phyloP scores from a whole-genome alignment of 1,140 invertebrate genomes.

The Drosophila nikananu region DNA sequence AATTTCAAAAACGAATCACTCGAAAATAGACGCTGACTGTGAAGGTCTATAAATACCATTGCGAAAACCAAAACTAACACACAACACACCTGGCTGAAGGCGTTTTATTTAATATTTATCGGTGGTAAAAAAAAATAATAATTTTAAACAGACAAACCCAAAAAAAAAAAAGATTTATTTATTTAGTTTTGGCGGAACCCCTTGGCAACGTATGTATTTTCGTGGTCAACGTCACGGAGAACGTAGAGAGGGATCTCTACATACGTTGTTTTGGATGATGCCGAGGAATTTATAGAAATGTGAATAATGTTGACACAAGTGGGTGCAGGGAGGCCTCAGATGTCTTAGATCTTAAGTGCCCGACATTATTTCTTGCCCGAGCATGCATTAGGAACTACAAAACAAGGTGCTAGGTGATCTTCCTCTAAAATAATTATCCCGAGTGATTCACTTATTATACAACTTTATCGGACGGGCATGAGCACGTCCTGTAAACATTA shows the following conservation, averaged over 20 bases:
- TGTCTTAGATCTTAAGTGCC: constrained; percentile 29
- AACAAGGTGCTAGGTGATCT: not conserved
- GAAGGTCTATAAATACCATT: constrained; percentile 70
- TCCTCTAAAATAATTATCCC: constrained; percentile 6
- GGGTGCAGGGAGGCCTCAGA: constrained; percentile 19
- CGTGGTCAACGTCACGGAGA: constrained; percentile 65
- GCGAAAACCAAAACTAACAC: constrained; percentile 42
- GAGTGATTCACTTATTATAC: constrained; percentile 33
- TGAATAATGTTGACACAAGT: constrained; percentile 33
- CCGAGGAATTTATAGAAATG: constrained; percentile 38
- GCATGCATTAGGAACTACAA: constrained; percentile 10
- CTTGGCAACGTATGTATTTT: constrained; percentile 58
- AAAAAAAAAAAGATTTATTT: constrained; percentile 30
- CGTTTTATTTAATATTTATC: constrained; percentile 48
- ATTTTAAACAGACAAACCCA: constrained; percentile 18
- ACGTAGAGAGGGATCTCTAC: constrained; percentile 4
- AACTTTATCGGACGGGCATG: constrained; percentile 25
- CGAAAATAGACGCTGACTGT: constrained; percentile 73
- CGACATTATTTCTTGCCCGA: constrained; percentile 22
- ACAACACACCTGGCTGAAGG: constrained; percentile 67
- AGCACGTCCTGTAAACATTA: constrained; percentile 43
- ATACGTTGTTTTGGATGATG: constrained; percentile 15
- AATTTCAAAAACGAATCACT: constrained; percentile 72
- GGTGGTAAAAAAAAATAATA: constrained; percentile 5
- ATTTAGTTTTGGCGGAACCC: constrained; percentile 25